Percentiles rank a stretch among this genome's conserved stretches.
phyloP scores from a whole-genome alignment of 92 coral and sea anemone genomes.

The Epizoanthus fatuus region DNA sequence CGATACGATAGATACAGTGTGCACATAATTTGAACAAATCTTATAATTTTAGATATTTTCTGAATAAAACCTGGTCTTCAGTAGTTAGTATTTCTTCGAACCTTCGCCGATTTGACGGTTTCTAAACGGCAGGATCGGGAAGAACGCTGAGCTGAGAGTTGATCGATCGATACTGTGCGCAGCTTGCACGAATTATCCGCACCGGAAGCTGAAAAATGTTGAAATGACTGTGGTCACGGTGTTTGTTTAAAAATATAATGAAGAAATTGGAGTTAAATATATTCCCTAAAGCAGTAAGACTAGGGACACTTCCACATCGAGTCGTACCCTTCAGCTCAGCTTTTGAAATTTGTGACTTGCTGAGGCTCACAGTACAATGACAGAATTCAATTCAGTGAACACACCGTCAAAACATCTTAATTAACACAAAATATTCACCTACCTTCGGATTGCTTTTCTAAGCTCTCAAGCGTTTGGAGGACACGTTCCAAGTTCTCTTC shows the following conservation, averaged over 20 bases:
- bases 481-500: constrained; percentile 74
- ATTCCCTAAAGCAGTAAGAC: too few species aligned
- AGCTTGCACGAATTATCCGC: background rate
- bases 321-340: constrained; percentile 14
- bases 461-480: constrained; percentile 77
- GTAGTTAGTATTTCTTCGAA: background rate
- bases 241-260: background rate
- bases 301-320: background rate
- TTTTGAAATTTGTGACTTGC: constrained; percentile 12
- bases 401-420: background rate
- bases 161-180: background rate
- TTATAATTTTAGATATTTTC: background rate
- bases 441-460: constrained; percentile 83
- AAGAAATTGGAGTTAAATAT: background rate
- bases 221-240: background rate
- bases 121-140: background rate
- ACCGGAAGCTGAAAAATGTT: constrained; percentile 36
- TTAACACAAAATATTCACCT: constrained; percentile 30
- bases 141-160: background rate
- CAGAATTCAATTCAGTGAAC: constrained; percentile 1
- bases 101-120: background rate
- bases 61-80: background rate
- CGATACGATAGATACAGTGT: constrained; percentile 4
- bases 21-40: background rate
- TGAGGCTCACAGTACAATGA: constrained; percentile 17